Evolutionary conservation across 2,888 invertebrate genomes (phyloP), one percentile per base, ranked within the genome.

Genomic region (Drosophila planitibia): DNA sequence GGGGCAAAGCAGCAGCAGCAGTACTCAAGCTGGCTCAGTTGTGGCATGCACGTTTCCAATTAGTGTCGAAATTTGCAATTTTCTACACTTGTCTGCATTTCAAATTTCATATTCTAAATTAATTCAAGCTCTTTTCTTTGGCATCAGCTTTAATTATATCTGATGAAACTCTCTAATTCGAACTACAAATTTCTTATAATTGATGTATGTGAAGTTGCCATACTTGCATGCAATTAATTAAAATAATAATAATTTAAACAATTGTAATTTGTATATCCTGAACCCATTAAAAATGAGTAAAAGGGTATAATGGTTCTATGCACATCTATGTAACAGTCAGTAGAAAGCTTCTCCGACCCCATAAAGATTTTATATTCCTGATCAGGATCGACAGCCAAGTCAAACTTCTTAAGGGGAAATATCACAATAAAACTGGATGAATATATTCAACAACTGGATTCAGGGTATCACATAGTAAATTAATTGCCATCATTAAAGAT

Each of bases 1-100:
- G 25, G 6, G 30, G 44, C 12, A 32, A 32, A 14, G 19, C 3
- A 22, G 9, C 3, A 44, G 52, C 10, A 61, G 19, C 16, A 54
- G 14, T 49, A 49, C 39, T 51, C 32, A 47, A 47, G 9, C 22
- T 28, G 35, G 33, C 57, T 49, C 70, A 61, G 41, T 55, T 61
- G 47, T 32, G 37, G 37, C 59, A 66, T 19, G 28, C 39, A 54
- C 47, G 54, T 49, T 33, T 54, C 35, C 39, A 70, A 72, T 72
- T 64, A 62, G 44, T 47, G 63, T 22, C 35, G 16, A 54, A 64
- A 63, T 70, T 33, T 47, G 52, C 51, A 62, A 69, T 70, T 52
- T 60, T 57, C 53, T 41, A 60, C 60, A 32, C 30, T 53, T 59
- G 69, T 35, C 55, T 62, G 54, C 30, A 57, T 69, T 69, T 55